Conservation (phyloP, 2,797 vertebrate species). For the Hydrophis major region DNA sequence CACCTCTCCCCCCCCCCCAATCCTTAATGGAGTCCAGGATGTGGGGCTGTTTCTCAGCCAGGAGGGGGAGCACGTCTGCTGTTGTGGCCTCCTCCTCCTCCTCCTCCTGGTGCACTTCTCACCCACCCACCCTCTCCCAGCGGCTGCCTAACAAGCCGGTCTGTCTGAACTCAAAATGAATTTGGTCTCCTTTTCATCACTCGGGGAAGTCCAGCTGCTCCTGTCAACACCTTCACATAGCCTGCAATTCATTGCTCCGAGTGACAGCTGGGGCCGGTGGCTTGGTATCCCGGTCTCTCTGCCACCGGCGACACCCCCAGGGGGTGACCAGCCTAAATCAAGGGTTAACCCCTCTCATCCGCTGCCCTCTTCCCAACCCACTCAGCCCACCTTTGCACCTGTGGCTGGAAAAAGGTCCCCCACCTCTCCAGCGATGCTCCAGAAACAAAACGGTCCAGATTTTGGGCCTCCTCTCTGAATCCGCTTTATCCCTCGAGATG, state of each 20-base stretch:
- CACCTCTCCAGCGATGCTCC: slow-evolving; percentile 51
- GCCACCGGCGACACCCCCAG: slow-evolving; percentile 82
- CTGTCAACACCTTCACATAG: slow-evolving; percentile 97
- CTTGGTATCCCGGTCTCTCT: slow-evolving; percentile 86
- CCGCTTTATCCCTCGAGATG: background rate
- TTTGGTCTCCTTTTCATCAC: slow-evolving; percentile 94
- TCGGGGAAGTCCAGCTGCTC: slow-evolving; percentile 95
- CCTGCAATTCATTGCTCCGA: slow-evolving; percentile 91
- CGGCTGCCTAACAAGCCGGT: slow-evolving; percentile 76
- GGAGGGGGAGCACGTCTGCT: slow-evolving; percentile 69
- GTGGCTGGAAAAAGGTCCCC: slow-evolving; percentile 39
- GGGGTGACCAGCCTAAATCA: slow-evolving; percentile 74
- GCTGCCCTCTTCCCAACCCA: background rate
- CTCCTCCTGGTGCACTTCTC: background rate
- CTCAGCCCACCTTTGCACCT: slow-evolving; percentile 48
- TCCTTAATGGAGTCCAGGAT: background rate
- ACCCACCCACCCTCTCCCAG: slow-evolving; percentile 37
- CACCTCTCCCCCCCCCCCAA: fast-evolving
- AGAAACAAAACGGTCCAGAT: background rate
- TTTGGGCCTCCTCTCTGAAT: fast-evolving
- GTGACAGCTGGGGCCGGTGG: slow-evolving; percentile 90
- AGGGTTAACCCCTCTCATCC: slow-evolving; percentile 65
- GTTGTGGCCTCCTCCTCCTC: slow-evolving; percentile 40
- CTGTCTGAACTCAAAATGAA: slow-evolving; percentile 88
- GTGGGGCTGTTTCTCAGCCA: slow-evolving; percentile 44